Percentiles rank a stretch among this genome's conserved stretches.
phyloP scores from a whole-genome alignment of 2,888 invertebrate species.

The Chloroclysta siterata region DNA sequence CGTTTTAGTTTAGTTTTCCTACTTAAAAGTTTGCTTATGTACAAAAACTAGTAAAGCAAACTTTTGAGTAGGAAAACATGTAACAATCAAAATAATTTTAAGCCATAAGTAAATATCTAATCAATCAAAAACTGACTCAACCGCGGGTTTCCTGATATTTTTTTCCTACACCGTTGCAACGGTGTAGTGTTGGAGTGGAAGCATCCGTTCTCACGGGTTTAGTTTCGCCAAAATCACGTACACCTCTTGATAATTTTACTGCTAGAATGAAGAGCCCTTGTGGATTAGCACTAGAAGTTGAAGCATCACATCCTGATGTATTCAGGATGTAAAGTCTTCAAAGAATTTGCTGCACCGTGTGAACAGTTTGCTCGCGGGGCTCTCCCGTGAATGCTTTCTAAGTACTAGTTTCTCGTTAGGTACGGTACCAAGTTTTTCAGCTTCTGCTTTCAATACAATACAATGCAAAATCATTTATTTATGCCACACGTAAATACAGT shows the following conservation, averaged over 20 bases:
- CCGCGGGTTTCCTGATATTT: too few relatives aligned
- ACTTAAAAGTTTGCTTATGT: too few relatives aligned
- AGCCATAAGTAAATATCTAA: too few relatives aligned
- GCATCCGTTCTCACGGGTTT: conserved; percentile 21
- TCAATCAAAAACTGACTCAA: too few relatives aligned
- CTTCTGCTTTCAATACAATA: too few relatives aligned
- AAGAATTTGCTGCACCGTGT: conserved; percentile 49
- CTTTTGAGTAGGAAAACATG: too few relatives aligned
- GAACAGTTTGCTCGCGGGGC: conserved; percentile 49
- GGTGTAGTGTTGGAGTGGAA: background rate
- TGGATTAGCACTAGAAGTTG: conserved; percentile 47
- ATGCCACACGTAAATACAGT: too few relatives aligned
- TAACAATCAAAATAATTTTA: too few relatives aligned
- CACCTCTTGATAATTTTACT: conserved; percentile 9
- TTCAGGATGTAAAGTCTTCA: conserved; percentile 4
- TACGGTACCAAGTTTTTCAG: background rate
- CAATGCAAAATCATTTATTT: too few relatives aligned
- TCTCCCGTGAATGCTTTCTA: background rate
- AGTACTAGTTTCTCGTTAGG: background rate
- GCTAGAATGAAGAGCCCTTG: conserved; percentile 32
- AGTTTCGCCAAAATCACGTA: conserved; percentile 23
- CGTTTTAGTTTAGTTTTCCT: too few relatives aligned
- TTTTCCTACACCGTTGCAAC: too few relatives aligned
- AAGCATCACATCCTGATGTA: conserved; percentile 18
- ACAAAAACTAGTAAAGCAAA: too few relatives aligned